Evolutionary conservation across 2,113 vertebrate species (phyloP).

Genomic region (Indri indri): DNA sequence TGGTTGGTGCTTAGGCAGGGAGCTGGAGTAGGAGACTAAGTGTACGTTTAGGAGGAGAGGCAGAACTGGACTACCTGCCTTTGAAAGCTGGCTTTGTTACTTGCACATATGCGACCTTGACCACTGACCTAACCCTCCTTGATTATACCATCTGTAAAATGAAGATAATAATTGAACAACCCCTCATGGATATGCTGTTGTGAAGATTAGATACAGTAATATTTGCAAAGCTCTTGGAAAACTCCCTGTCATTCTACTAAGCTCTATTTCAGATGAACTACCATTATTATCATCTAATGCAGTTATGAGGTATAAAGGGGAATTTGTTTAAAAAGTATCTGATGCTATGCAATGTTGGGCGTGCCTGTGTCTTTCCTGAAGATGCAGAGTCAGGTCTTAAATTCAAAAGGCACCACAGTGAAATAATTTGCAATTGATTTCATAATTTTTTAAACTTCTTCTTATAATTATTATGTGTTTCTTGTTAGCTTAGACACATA

Average conservation of each 20-base stretch:
- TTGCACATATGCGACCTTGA: background rate
- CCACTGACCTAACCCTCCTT: background rate
- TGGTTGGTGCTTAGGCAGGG: background rate
- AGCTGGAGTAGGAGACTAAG: background rate
- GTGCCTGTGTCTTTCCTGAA: fast-evolving
- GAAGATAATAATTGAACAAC: background rate
- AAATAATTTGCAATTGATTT: background rate
- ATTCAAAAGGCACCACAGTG: no score
- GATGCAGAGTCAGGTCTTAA: background rate
- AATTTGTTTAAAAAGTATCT: background rate
- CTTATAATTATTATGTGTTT: background rate
- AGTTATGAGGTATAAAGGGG: background rate
- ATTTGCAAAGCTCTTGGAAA: background rate
- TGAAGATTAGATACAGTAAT: background rate
- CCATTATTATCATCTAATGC: background rate
- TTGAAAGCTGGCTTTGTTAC: background rate
- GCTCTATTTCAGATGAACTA: background rate
- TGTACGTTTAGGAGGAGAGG: fast-evolving
- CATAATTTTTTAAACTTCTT: background rate
- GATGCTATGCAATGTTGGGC: fast-evolving
- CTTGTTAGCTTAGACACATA: background rate
- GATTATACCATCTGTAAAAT: background rate
- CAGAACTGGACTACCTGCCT: background rate
- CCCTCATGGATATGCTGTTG: background rate
- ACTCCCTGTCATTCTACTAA: background rate